Base-by-base conservation (phyloP, 1,140 invertebrate species). In the Probaryconus sp. region DNA sequence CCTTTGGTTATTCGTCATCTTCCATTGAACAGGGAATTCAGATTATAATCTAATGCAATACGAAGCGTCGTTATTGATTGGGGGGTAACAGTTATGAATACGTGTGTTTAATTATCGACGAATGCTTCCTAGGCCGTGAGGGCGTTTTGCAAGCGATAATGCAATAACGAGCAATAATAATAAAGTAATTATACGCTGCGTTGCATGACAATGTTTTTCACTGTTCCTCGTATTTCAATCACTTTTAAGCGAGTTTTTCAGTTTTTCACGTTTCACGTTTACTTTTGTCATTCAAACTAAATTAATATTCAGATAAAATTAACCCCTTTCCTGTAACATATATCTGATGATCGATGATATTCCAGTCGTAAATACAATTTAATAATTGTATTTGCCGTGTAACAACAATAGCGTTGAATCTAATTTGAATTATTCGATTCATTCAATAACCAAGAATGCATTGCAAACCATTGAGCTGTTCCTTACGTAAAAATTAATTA, bases 61-160 rank as follows among this genome's bases (percentile, higher is more conserved):
- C 26, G 45, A 42, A 56, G 33, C 53, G 21, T 7, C 24, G 77
- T 77, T 86, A 85, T 85, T 83, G 84, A 86, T 86, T 84, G 80
- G 79, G n/a, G n/a, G 78, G 81, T 81, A 83, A 84, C 81, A 82
- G 81, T 85, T 83, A 85, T 83, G 84, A 85, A 85, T 86, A 83
- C 79, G 79, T 77, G 71, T 77, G 82, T 83, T 81, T 79, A 83
- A 86, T 86, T 84, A 85, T 84, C 79, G 76, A 61, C 47, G 64
- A 77, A 69, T 72, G 65, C 69, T 74, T 73, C 38, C 24, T 50
- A 47, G 67, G 58, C 40, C 58, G 58, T 37, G 58, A 58, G 65
- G 69, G 51, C 50, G 63, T 61, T 68, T 76, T 61, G 64, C 70
- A 45, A 47, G 53, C 45, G 43, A 40, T 79, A 80, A 83, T 79